phyloP scores from a whole-genome alignment of 2,888 invertebrate species.

The Arge pagana region DNA sequence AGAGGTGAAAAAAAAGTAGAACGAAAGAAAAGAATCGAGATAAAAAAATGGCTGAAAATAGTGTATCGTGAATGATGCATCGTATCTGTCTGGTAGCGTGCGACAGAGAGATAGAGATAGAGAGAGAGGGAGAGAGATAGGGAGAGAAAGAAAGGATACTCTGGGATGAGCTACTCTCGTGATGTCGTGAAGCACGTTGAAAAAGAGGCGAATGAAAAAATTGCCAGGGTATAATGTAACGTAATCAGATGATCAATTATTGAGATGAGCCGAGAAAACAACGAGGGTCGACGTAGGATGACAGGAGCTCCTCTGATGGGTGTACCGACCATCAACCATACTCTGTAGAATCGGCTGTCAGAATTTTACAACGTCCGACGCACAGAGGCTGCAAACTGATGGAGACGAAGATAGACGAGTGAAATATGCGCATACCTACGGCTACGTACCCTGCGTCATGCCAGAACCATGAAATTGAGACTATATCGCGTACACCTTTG shows the following conservation, averaged over 20 bases:
- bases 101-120: too few species aligned
- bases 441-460: too few species aligned
- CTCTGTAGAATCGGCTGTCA: too few species aligned
- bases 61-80: neutral
- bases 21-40: conserved; percentile 32
- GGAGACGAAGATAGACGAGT: too few species aligned
- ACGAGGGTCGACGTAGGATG: conserved; percentile 54
- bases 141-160: neutral
- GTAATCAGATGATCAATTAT: conserved; percentile 59
- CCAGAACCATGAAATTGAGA: too few species aligned
- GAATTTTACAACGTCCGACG: too few species aligned
- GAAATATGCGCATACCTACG: too few species aligned
- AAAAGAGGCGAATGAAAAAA: conserved; percentile 42
- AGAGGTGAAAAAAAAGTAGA: conserved; percentile 24
- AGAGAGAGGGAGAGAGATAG: neutral
- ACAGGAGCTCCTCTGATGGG: too few species aligned
- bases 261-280: conserved; percentile 54
- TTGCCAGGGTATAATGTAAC: conserved; percentile 52
- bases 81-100: too few species aligned
- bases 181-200: neutral
- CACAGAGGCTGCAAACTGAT: too few species aligned
- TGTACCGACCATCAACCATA: too few species aligned
- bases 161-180: neutral
- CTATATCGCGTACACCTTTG: too few species aligned
- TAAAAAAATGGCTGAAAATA: conserved; percentile 7